Base-by-base conservation (phyloP, 1,140 invertebrate genomes). In the Contarinia nasturtii region DNA sequence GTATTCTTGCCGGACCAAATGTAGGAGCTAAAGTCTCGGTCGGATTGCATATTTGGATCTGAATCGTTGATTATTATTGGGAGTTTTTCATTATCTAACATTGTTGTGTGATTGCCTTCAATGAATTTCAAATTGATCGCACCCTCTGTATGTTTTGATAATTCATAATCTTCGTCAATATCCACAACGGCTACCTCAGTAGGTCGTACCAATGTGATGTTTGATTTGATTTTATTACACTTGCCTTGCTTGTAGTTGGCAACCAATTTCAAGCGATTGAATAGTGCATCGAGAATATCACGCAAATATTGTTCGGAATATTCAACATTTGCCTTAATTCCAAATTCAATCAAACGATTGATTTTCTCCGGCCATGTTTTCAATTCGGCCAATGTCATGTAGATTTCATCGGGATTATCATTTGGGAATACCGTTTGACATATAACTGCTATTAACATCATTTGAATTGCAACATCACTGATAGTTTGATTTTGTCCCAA, bases 61-160 rank as follows among this genome's bases (percentile, higher is more conserved):
- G 55, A 57, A 10, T 55, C 57, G 46, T 78, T 80, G 33, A 83
- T 79, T 7, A 75, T 69, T 44, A 73, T 64, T 1, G 72, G 67
- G 34, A 76, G 57, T 53, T 75, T 75, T 19, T 66, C 61, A 55
- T 77, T 77, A 19, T 82, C 73, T 48, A 84, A 54, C 53, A 85
- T 79, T 12, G 70, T 74, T 0, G 72, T 56, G 53, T 85, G 82
- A 58, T 81, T 80, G n/a, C 81, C 81, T 53, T 78, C 75, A 27
- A 79, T 65, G 37, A 68, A 68, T 48, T 70, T 69, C 0, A 77
- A 61, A 2, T 63, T 65, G 0, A 75, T 66, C 3, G 65, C 60
- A 2, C 62, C 56, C 33, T 67, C 64, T 4, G 68, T 69, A 47
- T 68, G 57, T 51, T 71, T 65, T 0, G 72, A 66, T 0, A 84